Evolutionary conservation across 2,113 vertebrate genomes (phyloP).

Genomic region (Rhea pennata): DNA sequence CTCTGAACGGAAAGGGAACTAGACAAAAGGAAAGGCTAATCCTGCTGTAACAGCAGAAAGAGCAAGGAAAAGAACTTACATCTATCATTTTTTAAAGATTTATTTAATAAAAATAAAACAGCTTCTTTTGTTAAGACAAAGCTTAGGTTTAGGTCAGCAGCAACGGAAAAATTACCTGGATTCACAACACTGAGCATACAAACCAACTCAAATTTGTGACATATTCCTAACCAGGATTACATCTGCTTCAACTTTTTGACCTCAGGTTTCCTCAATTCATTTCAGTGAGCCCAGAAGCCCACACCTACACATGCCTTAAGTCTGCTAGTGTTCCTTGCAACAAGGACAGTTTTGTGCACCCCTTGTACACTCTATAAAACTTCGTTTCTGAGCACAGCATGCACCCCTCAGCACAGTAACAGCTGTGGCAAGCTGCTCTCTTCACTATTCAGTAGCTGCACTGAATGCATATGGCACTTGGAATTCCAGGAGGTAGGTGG

Average conservation of each 20-base stretch:
- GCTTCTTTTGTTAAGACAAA: not conserved
- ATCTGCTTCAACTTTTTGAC: not conserved
- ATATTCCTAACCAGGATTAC: not conserved
- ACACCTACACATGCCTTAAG: rapidly evolving
- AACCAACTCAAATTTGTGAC: not conserved
- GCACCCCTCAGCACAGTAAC: not conserved
- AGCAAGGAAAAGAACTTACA: not conserved
- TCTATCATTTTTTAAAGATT: not conserved
- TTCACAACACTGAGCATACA: not conserved
- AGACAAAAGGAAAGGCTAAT: not conserved
- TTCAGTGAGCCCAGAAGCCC: not conserved
- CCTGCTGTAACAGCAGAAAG: not conserved
- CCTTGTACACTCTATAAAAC: not conserved
- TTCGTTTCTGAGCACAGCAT: not conserved
- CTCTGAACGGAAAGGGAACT: not conserved
- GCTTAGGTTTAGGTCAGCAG: not conserved
- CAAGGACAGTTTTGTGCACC: not conserved
- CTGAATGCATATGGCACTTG: not conserved
- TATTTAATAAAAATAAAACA: not conserved
- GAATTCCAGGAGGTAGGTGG: not conserved
- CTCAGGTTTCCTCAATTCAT: not conserved
- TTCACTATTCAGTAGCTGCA: not conserved
- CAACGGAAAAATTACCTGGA: not conserved
- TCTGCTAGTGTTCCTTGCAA: not conserved
- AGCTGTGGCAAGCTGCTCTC: not conserved